A percentile compares a stretch with the other conserved stretches of the same genome.
Conservation (phyloP, 2,888 invertebrate genomes). For the Scaptomyza flava region DNA sequence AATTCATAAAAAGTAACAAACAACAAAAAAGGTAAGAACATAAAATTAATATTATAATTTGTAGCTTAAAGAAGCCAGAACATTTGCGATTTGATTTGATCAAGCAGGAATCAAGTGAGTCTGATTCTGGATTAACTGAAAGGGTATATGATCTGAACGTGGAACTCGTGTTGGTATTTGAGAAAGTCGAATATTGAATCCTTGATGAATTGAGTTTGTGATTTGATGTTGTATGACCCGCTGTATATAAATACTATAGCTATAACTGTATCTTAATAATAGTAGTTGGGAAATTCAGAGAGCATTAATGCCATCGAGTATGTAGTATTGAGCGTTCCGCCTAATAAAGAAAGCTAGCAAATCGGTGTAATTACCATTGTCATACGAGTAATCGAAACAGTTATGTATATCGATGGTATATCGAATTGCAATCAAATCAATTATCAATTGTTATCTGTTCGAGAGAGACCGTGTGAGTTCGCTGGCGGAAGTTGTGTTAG, state of each 20-base stretch:
- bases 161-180: conserved; percentile 21
- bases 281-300: not conserved
- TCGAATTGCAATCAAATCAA: conserved; percentile 67
- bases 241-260: not conserved
- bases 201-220: conserved; percentile 44
- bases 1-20: not conserved
- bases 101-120: conserved; percentile 17
- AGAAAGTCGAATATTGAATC: conserved; percentile 34
- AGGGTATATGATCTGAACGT: conserved; percentile 32
- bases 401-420: conserved; percentile 48
- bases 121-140: conserved; percentile 30
- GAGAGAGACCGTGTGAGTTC: conserved; percentile 59
- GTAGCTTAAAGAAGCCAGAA: conserved; percentile 30
- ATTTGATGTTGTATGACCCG: conserved; percentile 31
- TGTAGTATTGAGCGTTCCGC: not conserved
- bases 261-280: conserved; percentile 4
- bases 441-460: conserved; percentile 47
- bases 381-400: conserved; percentile 70
- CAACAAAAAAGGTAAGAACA: not conserved
- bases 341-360: conserved; percentile 37
- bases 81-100: conserved; percentile 28
- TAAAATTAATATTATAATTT: not conserved
- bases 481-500: conserved; percentile 38
- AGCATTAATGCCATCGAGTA: not conserved
- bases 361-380: conserved; percentile 75